Conservation (phyloP, 2,113 vertebrate genomes). For the Athene noctua region DNA sequence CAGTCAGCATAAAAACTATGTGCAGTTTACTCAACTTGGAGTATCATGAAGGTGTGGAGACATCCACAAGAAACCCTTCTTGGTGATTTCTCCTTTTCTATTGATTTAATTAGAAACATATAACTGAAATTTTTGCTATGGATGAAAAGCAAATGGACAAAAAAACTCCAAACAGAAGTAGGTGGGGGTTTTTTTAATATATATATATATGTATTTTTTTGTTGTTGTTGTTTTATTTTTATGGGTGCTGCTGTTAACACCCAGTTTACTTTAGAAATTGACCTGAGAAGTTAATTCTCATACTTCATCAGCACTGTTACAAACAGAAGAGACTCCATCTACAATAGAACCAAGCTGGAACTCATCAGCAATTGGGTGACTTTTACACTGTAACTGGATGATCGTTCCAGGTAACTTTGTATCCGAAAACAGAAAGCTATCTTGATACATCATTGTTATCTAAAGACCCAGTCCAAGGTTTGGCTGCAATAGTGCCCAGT, state of each 20-base stretch:
- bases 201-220: not conserved
- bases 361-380: not conserved
- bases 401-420: not conserved
- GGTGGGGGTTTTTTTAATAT: too few relatives aligned
- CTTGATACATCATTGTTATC: not conserved
- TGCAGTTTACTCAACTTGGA: not conserved
- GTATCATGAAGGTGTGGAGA: not conserved
- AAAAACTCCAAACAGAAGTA: not conserved
- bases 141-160: not conserved
- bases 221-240: not conserved
- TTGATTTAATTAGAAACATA: not conserved
- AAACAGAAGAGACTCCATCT: not conserved
- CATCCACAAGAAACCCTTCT: not conserved
- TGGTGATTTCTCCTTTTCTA: not conserved
- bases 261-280: not conserved
- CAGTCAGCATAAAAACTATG: not conserved
- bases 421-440: rapidly evolving
- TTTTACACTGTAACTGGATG: not conserved
- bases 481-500: not conserved
- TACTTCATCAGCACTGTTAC: not conserved
- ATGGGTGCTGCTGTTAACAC: not conserved
- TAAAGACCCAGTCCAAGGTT: not conserved
- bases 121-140: not conserved
- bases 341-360: not conserved
- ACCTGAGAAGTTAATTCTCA: not conserved